A percentile compares a stretch with the other conserved stretches of the same genome.
Evolutionary conservation across 2,797 vertebrate species (phyloP).

Genomic region (Poeciliopsis paucimaculata): DNA sequence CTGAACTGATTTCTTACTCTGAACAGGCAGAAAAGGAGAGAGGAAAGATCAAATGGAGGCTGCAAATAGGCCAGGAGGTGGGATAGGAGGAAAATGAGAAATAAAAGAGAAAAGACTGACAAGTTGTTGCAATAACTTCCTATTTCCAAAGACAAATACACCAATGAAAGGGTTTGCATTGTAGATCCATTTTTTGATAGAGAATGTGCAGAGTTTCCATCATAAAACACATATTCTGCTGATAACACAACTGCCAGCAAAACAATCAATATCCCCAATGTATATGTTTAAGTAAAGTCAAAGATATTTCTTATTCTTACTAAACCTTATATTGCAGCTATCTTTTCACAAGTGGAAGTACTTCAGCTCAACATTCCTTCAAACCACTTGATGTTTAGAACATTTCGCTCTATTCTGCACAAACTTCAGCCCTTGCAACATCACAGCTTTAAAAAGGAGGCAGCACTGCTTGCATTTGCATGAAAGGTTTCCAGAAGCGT

Average conservation of each 20-base stretch:
- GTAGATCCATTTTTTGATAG: conserved; percentile 66
- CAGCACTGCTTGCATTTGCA: not conserved
- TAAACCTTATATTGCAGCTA: conserved; percentile 13
- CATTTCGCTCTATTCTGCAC: not conserved
- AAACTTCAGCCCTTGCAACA: not conserved
- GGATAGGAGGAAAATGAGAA: conserved; percentile 17
- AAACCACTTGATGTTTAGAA: not conserved
- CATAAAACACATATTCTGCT: conserved; percentile 34
- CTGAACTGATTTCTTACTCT: conserved; percentile 64
- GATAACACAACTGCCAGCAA: conserved; percentile 7
- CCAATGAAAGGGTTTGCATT: conserved; percentile 60
- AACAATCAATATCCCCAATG: conserved; percentile 12
- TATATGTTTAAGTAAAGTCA: conserved; percentile 10
- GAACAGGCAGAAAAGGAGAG: conserved; percentile 65
- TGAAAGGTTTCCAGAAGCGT: not conserved
- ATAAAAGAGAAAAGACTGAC: conserved; percentile 34
- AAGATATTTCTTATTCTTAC: conserved; percentile 12
- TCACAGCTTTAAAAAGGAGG: not conserved
- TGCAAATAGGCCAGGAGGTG: conserved; percentile 18
- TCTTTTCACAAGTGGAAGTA: not conserved
- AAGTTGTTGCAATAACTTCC: conserved; percentile 56
- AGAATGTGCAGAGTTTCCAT: conserved; percentile 49
- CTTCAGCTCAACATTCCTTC: not conserved
- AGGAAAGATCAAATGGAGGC: conserved; percentile 35
- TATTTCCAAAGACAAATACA: conserved; percentile 73